Conservation (phyloP, 1,140 invertebrate species). For the Protaetia brevitarsis region DNA sequence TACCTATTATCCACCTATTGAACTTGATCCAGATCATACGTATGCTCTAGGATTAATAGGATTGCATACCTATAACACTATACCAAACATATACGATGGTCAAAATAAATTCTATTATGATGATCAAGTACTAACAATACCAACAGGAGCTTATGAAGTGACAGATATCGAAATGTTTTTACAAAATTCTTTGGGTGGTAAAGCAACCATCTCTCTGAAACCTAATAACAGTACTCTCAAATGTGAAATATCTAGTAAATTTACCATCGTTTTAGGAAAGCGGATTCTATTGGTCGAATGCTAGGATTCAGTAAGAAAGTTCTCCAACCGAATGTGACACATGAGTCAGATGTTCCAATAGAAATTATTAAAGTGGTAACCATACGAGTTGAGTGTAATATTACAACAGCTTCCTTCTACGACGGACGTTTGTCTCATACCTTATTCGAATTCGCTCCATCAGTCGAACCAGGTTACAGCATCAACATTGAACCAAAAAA, state of each 20-base stretch:
- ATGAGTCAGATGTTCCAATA: neutral
- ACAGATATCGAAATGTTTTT: constrained; percentile 38
- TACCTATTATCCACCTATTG: constrained; percentile 23
- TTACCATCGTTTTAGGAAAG: neutral
- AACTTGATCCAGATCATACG: constrained; percentile 24
- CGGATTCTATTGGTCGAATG: constrained; percentile 11
- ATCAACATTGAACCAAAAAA: constrained; percentile 25
- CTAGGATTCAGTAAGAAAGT: neutral
- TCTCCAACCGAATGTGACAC: neutral
- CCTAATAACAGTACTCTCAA: neutral
- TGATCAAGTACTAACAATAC: constrained; percentile 39
- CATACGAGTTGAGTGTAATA: constrained; percentile 32
- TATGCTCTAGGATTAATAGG: constrained; percentile 42
- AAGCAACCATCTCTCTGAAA: constrained; percentile 20
- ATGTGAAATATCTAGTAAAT: neutral
- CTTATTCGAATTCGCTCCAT: constrained; percentile 30
- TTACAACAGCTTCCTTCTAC: constrained; percentile 29
- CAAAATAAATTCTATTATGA: constrained; percentile 46
- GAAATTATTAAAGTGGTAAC: constrained; percentile 27
- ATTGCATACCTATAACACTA: constrained; percentile 45
- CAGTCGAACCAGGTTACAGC: constrained; percentile 28
- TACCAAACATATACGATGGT: constrained; percentile 42
- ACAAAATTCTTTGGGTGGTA: constrained; percentile 17
- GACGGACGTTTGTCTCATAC: constrained; percentile 28
- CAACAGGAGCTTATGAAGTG: constrained; percentile 44